phyloP scores from a whole-genome alignment of 2,888 invertebrate species.

The Hyppa rectilinea region DNA sequence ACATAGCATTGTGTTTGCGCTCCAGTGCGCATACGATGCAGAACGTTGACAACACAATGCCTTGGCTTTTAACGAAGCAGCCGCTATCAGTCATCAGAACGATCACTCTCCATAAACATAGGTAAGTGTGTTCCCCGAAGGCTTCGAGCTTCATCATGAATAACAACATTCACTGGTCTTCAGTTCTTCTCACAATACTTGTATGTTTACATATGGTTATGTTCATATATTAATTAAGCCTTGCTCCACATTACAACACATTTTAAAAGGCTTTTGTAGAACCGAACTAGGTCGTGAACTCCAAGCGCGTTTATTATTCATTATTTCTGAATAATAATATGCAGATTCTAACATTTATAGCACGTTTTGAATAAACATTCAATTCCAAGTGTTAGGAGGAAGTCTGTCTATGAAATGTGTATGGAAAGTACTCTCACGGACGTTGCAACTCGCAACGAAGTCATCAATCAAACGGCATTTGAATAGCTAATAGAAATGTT shows the following conservation, averaged over 20 bases:
- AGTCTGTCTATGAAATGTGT: conserved; percentile 41
- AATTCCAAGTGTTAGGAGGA: conserved; percentile 49
- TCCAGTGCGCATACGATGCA: conserved; percentile 58
- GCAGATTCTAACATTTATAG: conserved; percentile 35
- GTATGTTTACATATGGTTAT: conserved; percentile 19
- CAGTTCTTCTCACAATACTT: conserved; percentile 59
- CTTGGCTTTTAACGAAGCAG: conserved; percentile 62
- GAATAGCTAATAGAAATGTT: conserved; percentile 51
- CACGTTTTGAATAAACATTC: conserved; percentile 36
- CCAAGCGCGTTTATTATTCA: conserved; percentile 38
- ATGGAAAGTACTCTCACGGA: conserved; percentile 39
- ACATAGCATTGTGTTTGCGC: conserved; percentile 67
- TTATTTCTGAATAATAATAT: conserved; percentile 33
- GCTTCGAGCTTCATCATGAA: conserved; percentile 47
- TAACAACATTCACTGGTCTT: conserved; percentile 56
- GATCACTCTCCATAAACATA: conserved; percentile 53
- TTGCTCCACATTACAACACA: conserved; percentile 70
- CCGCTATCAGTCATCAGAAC: conserved; percentile 59
- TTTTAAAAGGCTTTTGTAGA: conserved; percentile 64
- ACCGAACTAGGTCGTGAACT: conserved; percentile 63
- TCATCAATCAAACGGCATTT: conserved; percentile 49
- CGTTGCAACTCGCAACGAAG: conserved; percentile 42
- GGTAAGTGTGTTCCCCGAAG: conserved; percentile 27
- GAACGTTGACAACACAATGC: conserved; percentile 59
- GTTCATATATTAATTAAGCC: conserved; percentile 67